Evolutionary conservation across 2,113 vertebrate genomes (phyloP).

Genomic region (Chrysemys picta): DNA sequence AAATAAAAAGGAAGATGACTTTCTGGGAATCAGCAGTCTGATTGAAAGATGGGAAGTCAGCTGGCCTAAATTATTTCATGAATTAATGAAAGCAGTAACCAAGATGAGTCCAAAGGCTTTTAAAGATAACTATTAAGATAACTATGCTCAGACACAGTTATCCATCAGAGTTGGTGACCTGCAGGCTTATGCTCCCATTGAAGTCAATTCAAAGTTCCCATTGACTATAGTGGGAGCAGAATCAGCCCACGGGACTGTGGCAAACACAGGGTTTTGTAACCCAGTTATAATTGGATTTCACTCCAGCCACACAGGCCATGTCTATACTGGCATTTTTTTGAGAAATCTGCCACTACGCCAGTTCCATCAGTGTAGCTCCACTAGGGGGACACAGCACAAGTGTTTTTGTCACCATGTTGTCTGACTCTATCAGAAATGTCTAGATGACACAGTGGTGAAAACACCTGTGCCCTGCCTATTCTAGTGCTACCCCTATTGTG

Average conservation of each 20-base stretch:
- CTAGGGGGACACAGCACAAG: neutral
- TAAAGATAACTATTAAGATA: neutral
- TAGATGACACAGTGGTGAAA: neutral
- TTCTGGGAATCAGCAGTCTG: neutral
- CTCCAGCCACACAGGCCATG: rapidly evolving
- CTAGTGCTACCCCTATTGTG: neutral
- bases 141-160: neutral
- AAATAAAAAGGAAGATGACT: neutral
- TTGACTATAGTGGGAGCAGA: rapidly evolving
- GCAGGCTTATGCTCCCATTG: neutral
- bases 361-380: neutral
- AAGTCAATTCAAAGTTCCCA: neutral
- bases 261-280: neutral
- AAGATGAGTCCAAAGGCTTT: neutral
- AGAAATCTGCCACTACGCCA: neutral
- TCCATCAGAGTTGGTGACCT: neutral
- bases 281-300: neutral
- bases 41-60: neutral
- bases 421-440: neutral
- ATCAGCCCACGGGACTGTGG: neutral
- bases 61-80: neutral
- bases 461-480: neutral
- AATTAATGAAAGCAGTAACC: neutral
- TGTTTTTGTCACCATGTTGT: neutral
- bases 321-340: rapidly evolving